Evolutionary conservation across 2,113 vertebrate genomes (phyloP).

Genomic region (Pygoscelis antarcticus): DNA sequence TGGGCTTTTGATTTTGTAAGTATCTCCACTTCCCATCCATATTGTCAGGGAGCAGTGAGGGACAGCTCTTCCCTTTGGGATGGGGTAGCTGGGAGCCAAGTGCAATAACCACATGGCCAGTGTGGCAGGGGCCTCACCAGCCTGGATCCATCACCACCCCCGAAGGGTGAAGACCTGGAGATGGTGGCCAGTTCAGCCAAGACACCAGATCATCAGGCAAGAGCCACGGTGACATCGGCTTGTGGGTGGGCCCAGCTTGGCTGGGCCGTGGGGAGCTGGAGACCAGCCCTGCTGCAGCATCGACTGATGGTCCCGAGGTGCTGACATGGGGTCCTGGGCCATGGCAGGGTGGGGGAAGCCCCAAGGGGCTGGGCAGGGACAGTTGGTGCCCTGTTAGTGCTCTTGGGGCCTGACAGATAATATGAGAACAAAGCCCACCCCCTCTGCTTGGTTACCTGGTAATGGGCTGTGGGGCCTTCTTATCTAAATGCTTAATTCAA

Average conservation of each 20-base stretch:
- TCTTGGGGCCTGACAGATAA: not conserved
- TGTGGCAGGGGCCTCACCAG: not conserved
- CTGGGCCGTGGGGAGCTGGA: not conserved
- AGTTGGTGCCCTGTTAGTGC: not conserved
- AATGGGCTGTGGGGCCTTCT: not conserved
- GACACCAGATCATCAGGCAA: not conserved
- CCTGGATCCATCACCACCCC: not conserved
- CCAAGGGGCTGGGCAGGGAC: too few relatives aligned
- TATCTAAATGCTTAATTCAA: not conserved
- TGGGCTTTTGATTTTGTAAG: not conserved
- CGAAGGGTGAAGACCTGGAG: not conserved
- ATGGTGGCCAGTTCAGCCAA: not conserved
- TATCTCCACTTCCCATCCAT: not conserved
- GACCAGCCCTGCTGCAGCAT: not conserved
- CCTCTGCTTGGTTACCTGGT: not conserved
- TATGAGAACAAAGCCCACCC: not conserved
- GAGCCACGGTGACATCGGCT: not conserved
- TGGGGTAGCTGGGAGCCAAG: not conserved
- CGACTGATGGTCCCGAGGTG: too few relatives aligned
- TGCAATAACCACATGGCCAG: not conserved
- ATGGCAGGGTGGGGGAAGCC: not conserved
- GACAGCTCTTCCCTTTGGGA: not conserved
- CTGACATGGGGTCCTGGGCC: not conserved
- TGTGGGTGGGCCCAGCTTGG: fast-evolving
- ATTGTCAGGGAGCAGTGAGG: not conserved